Conservation (phyloP, 2,888 invertebrate genomes). For the Bursaphelenchus okinawaensis region DNA sequence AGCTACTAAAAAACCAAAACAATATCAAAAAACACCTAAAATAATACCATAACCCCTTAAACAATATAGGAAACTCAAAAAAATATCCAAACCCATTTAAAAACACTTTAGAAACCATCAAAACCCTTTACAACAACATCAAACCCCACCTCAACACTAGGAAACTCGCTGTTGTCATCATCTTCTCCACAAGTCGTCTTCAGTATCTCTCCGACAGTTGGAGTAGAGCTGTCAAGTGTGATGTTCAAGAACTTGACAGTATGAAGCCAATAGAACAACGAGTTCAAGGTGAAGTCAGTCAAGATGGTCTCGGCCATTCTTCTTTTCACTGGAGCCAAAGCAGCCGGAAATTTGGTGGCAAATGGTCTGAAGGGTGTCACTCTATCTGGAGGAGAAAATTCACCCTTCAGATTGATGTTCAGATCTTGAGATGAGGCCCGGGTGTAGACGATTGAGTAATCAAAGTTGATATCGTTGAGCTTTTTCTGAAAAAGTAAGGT, state of each 20-base stretch:
- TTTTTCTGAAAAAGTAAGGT: slow-evolving; percentile 37
- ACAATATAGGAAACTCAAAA: too few species aligned
- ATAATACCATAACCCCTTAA: neutral
- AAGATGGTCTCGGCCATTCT: slow-evolving; percentile 47
- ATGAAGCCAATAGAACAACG: slow-evolving; percentile 47
- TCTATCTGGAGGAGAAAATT: slow-evolving; percentile 38
- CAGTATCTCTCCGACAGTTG: slow-evolving; percentile 49
- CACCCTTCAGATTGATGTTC: slow-evolving; percentile 44
- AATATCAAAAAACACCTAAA: neutral
- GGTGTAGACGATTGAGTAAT: slow-evolving; percentile 40
- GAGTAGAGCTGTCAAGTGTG: slow-evolving; percentile 51
- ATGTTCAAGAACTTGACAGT: slow-evolving; percentile 48
- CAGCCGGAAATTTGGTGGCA: slow-evolving; percentile 42
- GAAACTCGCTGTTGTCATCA: slow-evolving; percentile 36
- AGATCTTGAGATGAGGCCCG: slow-evolving; percentile 45
- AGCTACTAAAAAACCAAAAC: too few species aligned
- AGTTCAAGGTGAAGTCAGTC: slow-evolving; percentile 48
- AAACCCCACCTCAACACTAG: slow-evolving; percentile 39
- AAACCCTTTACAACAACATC: too few species aligned
- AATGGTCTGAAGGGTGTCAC: slow-evolving; percentile 43
- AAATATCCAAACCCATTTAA: too few species aligned
- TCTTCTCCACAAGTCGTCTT: slow-evolving; percentile 54
- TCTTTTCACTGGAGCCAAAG: slow-evolving; percentile 24
- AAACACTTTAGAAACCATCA: too few species aligned
- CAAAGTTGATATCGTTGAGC: slow-evolving; percentile 43